Percentiles rank a stretch among this genome's conserved stretches.
Evolutionary conservation across 2,888 invertebrate species (phyloP).

Genomic region (Dendrolimus pini): DNA sequence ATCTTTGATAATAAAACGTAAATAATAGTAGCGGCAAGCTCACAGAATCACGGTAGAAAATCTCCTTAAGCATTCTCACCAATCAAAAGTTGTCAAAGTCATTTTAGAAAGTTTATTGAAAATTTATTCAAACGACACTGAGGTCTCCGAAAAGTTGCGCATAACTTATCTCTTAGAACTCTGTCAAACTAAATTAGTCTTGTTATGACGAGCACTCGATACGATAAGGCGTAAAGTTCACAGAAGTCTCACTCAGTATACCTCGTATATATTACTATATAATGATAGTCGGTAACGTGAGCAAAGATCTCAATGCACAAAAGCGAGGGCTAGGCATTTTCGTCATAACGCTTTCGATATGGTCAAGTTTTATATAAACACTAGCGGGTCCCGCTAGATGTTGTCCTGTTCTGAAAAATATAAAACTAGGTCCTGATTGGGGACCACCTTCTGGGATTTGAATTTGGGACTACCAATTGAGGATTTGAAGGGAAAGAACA

Average conservation of each 20-base stretch:
- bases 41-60: conserved; percentile 19
- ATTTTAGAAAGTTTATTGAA: conserved; percentile 56
- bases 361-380: too few species aligned
- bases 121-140: conserved; percentile 61
- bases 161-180: conserved; percentile 57
- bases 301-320: too few species aligned
- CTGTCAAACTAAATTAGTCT: conserved; percentile 55
- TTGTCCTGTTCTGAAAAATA: too few species aligned
- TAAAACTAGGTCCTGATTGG: too few species aligned
- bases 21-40: conserved; percentile 14
- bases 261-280: too few species aligned
- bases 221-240: neutral
- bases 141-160: conserved; percentile 43
- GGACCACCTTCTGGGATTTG: too few species aligned
- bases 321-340: too few species aligned
- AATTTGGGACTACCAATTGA: too few species aligned
- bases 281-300: too few species aligned
- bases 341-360: too few species aligned
- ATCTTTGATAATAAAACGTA: neutral
- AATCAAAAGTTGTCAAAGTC: conserved; percentile 61
- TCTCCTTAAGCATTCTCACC: conserved; percentile 45
- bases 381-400: too few species aligned
- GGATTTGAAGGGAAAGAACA: too few species aligned
- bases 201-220: conserved; percentile 33
- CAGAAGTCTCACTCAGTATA: neutral